Conservation (phyloP, 2,888 invertebrate genomes). For the Heliconius erato region DNA sequence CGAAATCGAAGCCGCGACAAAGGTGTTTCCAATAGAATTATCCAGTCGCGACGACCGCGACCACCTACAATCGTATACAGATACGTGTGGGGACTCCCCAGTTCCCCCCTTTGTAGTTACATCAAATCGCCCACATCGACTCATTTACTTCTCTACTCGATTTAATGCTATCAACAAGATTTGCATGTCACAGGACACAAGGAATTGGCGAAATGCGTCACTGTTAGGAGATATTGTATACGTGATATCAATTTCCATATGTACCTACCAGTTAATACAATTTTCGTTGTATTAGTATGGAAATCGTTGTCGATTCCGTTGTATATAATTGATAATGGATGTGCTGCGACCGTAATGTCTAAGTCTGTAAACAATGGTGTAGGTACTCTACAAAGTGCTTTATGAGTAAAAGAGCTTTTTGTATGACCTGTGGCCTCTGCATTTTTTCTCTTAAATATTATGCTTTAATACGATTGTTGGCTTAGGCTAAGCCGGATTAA, state of each 20-base stretch:
- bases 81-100: conserved; percentile 61
- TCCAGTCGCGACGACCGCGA: conserved; percentile 63
- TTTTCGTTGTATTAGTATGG: conserved; percentile 55
- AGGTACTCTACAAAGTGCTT: conserved; percentile 37
- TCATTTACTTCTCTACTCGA: conserved; percentile 71
- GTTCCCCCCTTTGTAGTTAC: conserved; percentile 73
- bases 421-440: conserved; percentile 25
- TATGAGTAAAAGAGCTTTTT: conserved; percentile 36
- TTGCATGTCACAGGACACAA: conserved; percentile 82
- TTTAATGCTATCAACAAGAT: conserved; percentile 84
- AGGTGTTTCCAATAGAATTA: conserved; percentile 73
- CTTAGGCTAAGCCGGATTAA: conserved; percentile 11
- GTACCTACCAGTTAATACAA: conserved; percentile 51
- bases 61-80: conserved; percentile 35
- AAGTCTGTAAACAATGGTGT: conserved; percentile 46
- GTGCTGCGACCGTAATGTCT: conserved; percentile 48
- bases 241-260: conserved; percentile 54
- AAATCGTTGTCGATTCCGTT: conserved; percentile 51
- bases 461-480: conserved; percentile 12
- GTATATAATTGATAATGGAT: conserved; percentile 48
- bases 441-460: conserved; percentile 32
- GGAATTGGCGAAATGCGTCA: conserved; percentile 55
- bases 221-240: conserved; percentile 50
- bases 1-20: conserved; percentile 65
- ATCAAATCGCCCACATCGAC: conserved; percentile 72